Evolutionary conservation across 2,113 vertebrate species (phyloP).

Genomic region (Rynchops niger): DNA sequence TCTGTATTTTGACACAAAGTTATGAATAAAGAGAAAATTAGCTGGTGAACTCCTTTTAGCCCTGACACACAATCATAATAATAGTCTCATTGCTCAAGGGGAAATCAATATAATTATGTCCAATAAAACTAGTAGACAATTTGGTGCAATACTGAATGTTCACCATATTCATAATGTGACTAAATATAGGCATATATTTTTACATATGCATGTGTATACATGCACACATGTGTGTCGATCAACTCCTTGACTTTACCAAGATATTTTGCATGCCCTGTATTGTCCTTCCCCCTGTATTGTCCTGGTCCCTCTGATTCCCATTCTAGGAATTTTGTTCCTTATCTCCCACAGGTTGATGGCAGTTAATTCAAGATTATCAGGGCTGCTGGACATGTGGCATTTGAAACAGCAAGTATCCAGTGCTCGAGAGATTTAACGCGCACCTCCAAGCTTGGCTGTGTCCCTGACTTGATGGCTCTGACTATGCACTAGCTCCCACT

Average conservation of each 20-base stretch:
- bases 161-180: neutral
- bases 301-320: neutral
- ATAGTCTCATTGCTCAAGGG: neutral
- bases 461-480: neutral
- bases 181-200: neutral
- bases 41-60: neutral
- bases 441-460: neutral
- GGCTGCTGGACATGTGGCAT: neutral
- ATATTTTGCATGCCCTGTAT: neutral
- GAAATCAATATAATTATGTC: neutral
- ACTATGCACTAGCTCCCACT: neutral
- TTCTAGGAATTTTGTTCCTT: neutral
- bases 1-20: neutral
- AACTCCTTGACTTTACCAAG: neutral
- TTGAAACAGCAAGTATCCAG: neutral
- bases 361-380: neutral
- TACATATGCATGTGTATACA: neutral
- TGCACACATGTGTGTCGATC: neutral
- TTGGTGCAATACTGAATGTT: neutral
- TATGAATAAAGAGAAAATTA: neutral
- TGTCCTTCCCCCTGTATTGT: neutral
- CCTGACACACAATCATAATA: neutral
- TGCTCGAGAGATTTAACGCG: neutral
- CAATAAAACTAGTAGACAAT: neutral
- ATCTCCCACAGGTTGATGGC: neutral